A percentile compares a stretch with the other conserved stretches of the same genome.
Conservation (phyloP, 2,797 vertebrate genomes). For the Alauda arvensis region DNA sequence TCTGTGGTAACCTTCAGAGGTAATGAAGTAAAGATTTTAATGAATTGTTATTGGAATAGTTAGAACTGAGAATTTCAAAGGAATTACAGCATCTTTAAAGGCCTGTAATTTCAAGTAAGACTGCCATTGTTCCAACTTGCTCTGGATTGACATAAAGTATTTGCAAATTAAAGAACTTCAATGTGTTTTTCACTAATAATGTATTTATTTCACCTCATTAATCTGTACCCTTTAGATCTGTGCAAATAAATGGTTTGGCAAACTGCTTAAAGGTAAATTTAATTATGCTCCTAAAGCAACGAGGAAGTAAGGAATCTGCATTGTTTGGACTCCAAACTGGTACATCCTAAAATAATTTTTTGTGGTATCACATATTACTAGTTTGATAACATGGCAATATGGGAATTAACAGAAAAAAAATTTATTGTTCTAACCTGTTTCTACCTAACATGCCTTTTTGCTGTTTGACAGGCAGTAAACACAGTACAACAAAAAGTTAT, state of each 20-base stretch:
- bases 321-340: background rate
- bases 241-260: background rate
- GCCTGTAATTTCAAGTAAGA: background rate
- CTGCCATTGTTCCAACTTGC: background rate
- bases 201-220: background rate
- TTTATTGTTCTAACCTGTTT: background rate
- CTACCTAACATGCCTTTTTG: background rate
- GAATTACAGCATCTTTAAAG: background rate
- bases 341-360: background rate
- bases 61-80: background rate
- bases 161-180: background rate
- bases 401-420: background rate
- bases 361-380: background rate
- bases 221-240: background rate
- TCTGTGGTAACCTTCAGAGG: background rate
- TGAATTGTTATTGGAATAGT: background rate
- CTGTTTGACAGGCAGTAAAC: constrained; percentile 82
- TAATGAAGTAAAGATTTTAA: background rate
- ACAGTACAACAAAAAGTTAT: constrained; percentile 88
- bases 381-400: background rate
- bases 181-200: background rate
- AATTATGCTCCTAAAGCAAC: background rate
- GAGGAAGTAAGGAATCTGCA: background rate
- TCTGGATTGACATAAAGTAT: background rate
- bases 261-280: background rate